Evolutionary conservation across 2,113 vertebrate species (phyloP), one percentile per base, ranked within the genome.

Genomic region (Macquaria australasica): DNA sequence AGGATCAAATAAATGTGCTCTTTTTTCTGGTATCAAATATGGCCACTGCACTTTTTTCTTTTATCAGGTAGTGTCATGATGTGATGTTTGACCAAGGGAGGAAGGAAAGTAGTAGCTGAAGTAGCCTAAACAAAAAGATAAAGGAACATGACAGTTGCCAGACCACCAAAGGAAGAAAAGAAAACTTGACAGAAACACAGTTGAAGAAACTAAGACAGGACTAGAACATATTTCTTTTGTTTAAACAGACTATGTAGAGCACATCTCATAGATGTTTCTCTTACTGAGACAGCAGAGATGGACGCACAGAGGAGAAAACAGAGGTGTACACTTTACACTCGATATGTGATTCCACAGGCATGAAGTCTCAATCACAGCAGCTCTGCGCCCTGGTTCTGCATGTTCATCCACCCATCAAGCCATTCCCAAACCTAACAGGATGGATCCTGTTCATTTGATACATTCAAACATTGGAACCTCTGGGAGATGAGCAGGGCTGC

Each of bases 341-440:
- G 1, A 53, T 70, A 71, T 37, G 45, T n/a, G 79, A 63, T 69
- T 82, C 67, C 79, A 76, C 67, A 55, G 31, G 25, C 66, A 51
- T 85, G 31, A 89, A 76, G 83, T 77, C 74, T 85, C 70, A 87
- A 86, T 89, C 7, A 79, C 43, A 73, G 51, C 41, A 70, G 37
- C 45, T 39, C 68, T 21, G 73, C 10, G 15, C 20, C 18, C 25
- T 3, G 25, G 28, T 80, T 58, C 39, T 55, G 15, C 75, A 37
- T 28, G 59, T 72, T 91, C 83, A 78, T 53, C 79, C 77, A 86
- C 71, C 62, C 78, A 85, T 87, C 84, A 86, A 77, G 75, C 75
- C 39, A 45, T 73, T 86, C 72, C 86, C n/a, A 48, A 63, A 63
- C 67, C 79, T 8, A 68, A 21, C 73, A 48, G 59, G 69, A 73